phyloP scores from a whole-genome alignment of 2,797 vertebrate genomes.

The Pelobates cultripes region DNA sequence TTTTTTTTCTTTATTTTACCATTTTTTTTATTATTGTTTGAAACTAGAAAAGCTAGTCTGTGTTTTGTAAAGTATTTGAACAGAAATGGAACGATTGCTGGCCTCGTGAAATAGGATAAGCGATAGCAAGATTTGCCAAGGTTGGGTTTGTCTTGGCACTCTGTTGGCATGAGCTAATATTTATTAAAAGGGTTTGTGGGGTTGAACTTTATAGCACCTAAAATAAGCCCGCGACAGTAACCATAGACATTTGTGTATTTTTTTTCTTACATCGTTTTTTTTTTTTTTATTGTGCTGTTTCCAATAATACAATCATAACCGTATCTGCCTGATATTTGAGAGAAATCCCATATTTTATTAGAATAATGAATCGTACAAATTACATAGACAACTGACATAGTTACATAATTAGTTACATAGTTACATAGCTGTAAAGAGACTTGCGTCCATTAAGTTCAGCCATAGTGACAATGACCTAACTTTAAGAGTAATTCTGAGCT shows the following conservation, averaged over 20 bases:
- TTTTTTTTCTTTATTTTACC: background rate
- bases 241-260: conserved; percentile 1
- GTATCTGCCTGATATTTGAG: no score
- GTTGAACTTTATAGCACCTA: conserved; percentile 45
- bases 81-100: conserved; percentile 17
- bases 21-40: background rate
- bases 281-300: no score
- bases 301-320: no score
- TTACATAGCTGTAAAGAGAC: no score
- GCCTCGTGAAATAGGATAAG: conserved; percentile 44
- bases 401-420: no score
- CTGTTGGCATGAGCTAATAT: conserved; percentile 50
- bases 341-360: no score
- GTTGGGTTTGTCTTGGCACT: conserved; percentile 48
- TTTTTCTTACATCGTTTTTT: no score
- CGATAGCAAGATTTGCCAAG: conserved; percentile 36
- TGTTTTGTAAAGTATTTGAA: conserved; percentile 20
- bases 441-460: no score
- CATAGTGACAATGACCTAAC: no score
- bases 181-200: conserved; percentile 50
- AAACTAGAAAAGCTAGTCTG: conserved; percentile 8
- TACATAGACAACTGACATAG: no score
- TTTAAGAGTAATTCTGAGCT: no score
- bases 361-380: no score
- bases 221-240: conserved; percentile 19